These are phyloP conservation scores for Drosophila rhopaloa DNA, from an alignment of 1,140 invertebrate species.

Conservation along the genomic window DNA sequence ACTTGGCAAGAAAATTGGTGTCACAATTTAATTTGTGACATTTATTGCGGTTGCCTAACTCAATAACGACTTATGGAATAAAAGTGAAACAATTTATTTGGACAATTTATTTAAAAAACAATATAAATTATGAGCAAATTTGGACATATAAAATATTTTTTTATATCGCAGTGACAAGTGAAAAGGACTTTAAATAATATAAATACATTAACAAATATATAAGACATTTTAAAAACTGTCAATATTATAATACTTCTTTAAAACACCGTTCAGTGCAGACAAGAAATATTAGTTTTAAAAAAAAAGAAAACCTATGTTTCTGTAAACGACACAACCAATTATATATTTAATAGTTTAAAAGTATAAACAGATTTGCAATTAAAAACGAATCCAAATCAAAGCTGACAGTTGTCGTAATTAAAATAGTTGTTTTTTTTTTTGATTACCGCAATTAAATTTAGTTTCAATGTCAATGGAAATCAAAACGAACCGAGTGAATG, in stretches of 20 bases:
- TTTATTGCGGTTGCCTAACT: conserved; percentile 12
- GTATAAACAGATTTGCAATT: neutral
- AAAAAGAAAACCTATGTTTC: no score
- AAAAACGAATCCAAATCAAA: conserved; percentile 10
- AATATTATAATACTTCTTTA: no score
- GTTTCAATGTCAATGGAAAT: neutral
- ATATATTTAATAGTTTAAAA: no score
- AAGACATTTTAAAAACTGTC: no score
- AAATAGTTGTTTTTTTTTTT: neutral
- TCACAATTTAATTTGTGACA: conserved; percentile 29
- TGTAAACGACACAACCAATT: no score
- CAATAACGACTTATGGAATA: conserved; percentile 17
- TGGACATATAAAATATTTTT: no score
- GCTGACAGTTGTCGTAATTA: neutral
- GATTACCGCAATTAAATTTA: neutral
- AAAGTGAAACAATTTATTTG: neutral
- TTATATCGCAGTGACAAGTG: neutral
- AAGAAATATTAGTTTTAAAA: no score
- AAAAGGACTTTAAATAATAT: no score
- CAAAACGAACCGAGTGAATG: neutral
- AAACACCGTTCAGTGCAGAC: no score
- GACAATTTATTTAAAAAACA: no score
- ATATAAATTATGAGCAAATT: neutral
- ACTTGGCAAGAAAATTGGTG: conserved; percentile 37
- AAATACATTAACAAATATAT: no score